Evolutionary conservation across 2,888 invertebrate genomes (phyloP).

Genomic region (Apeira syringaria): DNA sequence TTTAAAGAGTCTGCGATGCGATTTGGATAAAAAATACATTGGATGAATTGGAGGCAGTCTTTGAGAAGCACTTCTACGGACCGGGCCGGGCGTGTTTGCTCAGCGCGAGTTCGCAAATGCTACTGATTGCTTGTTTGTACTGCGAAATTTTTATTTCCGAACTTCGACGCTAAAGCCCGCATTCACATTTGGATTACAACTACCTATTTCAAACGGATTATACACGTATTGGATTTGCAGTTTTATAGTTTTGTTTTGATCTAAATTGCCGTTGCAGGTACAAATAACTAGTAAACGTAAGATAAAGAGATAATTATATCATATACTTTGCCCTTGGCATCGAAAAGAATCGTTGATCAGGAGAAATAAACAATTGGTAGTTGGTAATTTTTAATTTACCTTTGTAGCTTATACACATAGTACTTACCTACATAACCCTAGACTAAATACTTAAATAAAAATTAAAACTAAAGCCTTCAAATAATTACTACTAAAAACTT

Average conservation of each 20-base stretch:
- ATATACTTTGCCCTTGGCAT: constrained; percentile 1
- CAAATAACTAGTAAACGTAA: constrained; percentile 7
- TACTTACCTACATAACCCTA: no score
- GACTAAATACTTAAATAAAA: no score
- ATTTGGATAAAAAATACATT: constrained; percentile 58
- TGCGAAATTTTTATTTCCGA: constrained; percentile 68
- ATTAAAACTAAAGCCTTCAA: no score
- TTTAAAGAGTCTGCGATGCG: constrained; percentile 41
- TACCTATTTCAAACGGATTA: constrained; percentile 25
- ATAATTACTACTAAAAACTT: no score
- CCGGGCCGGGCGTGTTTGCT: constrained; percentile 58
- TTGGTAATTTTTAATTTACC: no score
- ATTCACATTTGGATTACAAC: constrained; percentile 45
- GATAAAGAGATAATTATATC: no score
- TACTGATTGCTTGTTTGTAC: constrained; percentile 78
- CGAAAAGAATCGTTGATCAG: constrained; percentile 8
- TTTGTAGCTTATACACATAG: no score
- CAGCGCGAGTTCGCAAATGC: constrained; percentile 70
- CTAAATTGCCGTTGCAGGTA: constrained; percentile 14
- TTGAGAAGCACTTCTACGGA: constrained; percentile 61
- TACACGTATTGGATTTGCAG: constrained; percentile 18
- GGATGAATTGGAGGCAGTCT: constrained; percentile 58
- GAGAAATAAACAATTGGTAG: no score
- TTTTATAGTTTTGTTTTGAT: constrained; percentile 18
- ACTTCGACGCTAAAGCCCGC: constrained; percentile 47